Percentiles rank a stretch among this genome's conserved stretches.
phyloP scores from a whole-genome alignment of 1,140 invertebrate genomes.

The Anastrepha ludens region DNA sequence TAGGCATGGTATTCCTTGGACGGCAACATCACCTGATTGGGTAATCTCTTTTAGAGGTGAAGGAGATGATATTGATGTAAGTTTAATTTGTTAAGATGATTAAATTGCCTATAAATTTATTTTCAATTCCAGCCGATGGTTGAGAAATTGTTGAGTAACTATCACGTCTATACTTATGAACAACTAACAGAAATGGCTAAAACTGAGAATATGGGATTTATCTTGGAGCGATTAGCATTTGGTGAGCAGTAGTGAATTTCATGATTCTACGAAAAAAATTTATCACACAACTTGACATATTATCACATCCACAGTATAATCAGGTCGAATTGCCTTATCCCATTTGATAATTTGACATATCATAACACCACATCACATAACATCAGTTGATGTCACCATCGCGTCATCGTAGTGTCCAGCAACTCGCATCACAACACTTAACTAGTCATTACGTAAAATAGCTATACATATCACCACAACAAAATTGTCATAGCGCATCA shows the following conservation, averaged over 20 bases:
- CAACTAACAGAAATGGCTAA: slow-evolving; percentile 60
- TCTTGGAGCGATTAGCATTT: slow-evolving; percentile 66
- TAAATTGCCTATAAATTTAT: background rate
- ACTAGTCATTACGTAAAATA: no score
- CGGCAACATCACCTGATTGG: slow-evolving; percentile 65
- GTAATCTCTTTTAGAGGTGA: slow-evolving; percentile 58
- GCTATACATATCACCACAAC: no score
- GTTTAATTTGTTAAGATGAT: background rate
- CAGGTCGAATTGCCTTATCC: no score
- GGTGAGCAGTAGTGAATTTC: slow-evolving; percentile 38
- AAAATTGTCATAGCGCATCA: no score
- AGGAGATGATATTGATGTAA: slow-evolving; percentile 60
- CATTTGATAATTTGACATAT: no score
- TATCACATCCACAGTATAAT: no score
- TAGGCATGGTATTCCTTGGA: slow-evolving; percentile 65
- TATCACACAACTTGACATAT: no score
- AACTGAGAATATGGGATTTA: slow-evolving; percentile 68
- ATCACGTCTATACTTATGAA: slow-evolving; percentile 57
- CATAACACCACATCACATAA: no score
- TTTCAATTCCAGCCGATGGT: slow-evolving; percentile 60
- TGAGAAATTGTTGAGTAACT: slow-evolving; percentile 61
- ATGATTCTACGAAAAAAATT: no score
- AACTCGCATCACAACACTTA: no score
- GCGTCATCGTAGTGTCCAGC: no score
- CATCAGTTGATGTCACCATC: no score